Evolutionary conservation across 2,888 invertebrate species (phyloP), one percentile per base, ranked within the genome.

Genomic region (Seladonia tumulorum): DNA sequence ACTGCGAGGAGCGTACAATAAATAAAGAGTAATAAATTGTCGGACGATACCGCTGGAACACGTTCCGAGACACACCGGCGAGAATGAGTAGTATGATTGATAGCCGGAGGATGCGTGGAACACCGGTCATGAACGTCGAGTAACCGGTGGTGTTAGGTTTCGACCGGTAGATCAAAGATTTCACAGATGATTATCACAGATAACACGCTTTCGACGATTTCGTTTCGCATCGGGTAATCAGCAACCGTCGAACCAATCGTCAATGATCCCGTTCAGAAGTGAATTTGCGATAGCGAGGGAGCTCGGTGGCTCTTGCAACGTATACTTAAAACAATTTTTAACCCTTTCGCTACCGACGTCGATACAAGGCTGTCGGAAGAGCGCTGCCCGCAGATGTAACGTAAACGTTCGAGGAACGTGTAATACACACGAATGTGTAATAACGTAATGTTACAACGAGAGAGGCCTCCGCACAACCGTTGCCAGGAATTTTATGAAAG

Each of bases 11-110:
- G 8, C 10, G 12, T 39, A 39, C 39, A 42, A 39, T 42, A 12
- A 18, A 68, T 39, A 68, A 39, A 39, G 68, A 35, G 35, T 68
- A 68, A 68, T 68, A 39, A 39, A 68, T 42, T 68, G 68, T 39
- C 22, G 10, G 68, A n/a, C 5, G 68, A 42, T 42, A n/a, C 68
- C 35, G 39, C 39, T 39, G 68, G 68, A 68, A 68, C 12, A 68
- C 12, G 10, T 68, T 68, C n/a, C 10, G 68, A 12, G 68, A 22
- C 42, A 22, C 39, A n/a, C 10, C 68, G 5, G 68, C 39, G 68
- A 68, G 68, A n/a, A 68, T n/a, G 22, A 39, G n/a, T 12, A 68
- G 22, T 5, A 68, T 68, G 68, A 68, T 68, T 68, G 68, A 68
- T 68, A 35, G 68, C 22, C 35, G 35, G 68, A 22, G 68, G 68